Evolutionary conservation across 1,140 invertebrate genomes (phyloP).

Genomic region (Calycopis cecrops): DNA sequence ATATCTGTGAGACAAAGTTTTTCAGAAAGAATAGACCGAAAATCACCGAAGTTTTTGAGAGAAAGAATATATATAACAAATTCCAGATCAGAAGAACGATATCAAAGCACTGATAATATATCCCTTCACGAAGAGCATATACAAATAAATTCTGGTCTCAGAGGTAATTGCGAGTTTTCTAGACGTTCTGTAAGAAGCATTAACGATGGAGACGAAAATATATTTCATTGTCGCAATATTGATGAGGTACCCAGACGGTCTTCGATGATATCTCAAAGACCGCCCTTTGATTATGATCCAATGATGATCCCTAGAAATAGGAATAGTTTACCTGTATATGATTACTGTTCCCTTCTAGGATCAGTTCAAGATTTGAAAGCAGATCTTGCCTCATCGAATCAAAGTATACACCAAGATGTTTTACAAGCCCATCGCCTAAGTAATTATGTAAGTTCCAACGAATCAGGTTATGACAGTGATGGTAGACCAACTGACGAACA

Average conservation of each 20-base stretch:
- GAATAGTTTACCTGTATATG: conserved; percentile 70
- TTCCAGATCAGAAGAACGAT: conserved; percentile 66
- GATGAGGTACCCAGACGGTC: conserved; percentile 54
- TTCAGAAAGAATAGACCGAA: conserved; percentile 66
- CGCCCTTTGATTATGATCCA: conserved; percentile 60
- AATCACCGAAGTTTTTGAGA: conserved; percentile 66
- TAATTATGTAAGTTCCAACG: conserved; percentile 87
- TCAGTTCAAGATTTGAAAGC: conserved; percentile 58
- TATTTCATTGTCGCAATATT: conserved; percentile 37
- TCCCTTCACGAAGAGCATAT: conserved; percentile 62
- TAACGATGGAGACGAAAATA: conserved; percentile 49
- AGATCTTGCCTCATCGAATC: conserved; percentile 62
- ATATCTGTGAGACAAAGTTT: conserved; percentile 66
- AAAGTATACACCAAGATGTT: conserved; percentile 66
- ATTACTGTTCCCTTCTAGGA: conserved; percentile 55
- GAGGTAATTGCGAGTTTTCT: conserved; percentile 56
- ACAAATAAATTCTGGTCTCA: conserved; percentile 45
- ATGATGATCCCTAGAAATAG: conserved; percentile 64
- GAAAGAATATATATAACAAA: conserved; percentile 55
- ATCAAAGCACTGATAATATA: conserved; percentile 70
- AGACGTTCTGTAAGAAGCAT: conserved; percentile 65
- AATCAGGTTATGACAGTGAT: conserved; percentile 89
- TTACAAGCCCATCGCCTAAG: conserved; percentile 75
- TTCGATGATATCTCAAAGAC: conserved; percentile 63
- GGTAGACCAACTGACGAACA: conserved; percentile 77